phyloP scores from a whole-genome alignment of 1,140 invertebrate genomes.

The Zaprionus vittiger region DNA sequence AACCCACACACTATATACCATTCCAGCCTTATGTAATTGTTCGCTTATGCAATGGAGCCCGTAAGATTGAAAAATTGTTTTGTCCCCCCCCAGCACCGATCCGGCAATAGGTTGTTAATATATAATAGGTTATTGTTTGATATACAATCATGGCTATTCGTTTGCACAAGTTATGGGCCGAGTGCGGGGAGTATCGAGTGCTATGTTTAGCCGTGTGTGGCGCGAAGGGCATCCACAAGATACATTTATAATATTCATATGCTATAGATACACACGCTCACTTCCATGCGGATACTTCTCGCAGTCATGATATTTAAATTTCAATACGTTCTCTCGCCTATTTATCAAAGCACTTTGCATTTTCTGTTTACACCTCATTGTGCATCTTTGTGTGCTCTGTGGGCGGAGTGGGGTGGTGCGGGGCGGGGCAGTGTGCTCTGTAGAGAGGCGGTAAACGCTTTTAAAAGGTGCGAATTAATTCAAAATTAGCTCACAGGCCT shows the following conservation, averaged over 20 bases:
- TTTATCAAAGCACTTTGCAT: constrained; percentile 50
- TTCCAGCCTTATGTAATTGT: not conserved
- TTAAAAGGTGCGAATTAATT: constrained; percentile 67
- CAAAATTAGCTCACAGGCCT: constrained; percentile 49
- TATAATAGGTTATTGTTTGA: not conserved
- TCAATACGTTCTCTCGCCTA: constrained; percentile 42
- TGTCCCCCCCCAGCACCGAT: not conserved
- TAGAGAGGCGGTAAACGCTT: constrained; percentile 15
- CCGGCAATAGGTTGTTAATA: not conserved
- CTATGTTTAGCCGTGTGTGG: constrained; percentile 8
- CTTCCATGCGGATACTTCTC: constrained; percentile 6
- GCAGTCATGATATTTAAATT: constrained; percentile 33
- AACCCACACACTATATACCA: not conserved
- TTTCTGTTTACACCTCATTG: constrained; percentile 46
- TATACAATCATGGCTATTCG: not conserved
- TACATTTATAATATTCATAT: constrained; percentile 18
- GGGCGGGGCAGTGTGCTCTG: constrained; percentile 14
- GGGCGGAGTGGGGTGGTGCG: not conserved
- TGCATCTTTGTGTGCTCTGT: constrained; percentile 18
- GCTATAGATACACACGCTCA: not conserved
- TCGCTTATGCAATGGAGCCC: not conserved
- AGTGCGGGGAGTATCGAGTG: constrained; percentile 1
- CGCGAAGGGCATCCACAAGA: constrained; percentile 54
- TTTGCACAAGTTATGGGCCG: not conserved
- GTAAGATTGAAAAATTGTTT: not conserved